phyloP scores from a whole-genome alignment of 2,797 vertebrate species.

The Pteropus rufus region DNA sequence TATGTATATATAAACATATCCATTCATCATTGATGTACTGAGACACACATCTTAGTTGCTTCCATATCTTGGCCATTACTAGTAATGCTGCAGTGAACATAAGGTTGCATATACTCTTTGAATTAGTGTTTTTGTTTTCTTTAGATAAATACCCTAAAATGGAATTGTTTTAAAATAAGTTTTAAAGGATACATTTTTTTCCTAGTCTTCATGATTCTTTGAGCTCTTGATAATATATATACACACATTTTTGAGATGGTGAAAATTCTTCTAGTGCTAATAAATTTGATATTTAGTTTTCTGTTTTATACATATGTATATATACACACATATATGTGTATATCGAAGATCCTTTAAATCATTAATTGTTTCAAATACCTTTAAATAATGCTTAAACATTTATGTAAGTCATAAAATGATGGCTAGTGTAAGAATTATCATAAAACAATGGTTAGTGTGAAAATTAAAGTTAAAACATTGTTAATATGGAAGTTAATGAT shows the following conservation, averaged over 20 bases:
- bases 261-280: not conserved
- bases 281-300: not conserved
- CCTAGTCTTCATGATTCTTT: not conserved
- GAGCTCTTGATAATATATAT: not conserved
- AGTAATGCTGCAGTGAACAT: not conserved
- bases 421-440: not conserved
- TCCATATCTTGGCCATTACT: not conserved
- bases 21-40: not conserved
- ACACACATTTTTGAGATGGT: not conserved
- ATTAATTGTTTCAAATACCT: not conserved
- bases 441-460: not conserved
- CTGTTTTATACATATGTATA: not conserved
- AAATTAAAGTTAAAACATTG: not conserved
- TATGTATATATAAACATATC: not conserved
- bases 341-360: not conserved
- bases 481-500: not conserved
- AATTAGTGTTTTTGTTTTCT: not conserved
- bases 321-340: not conserved
- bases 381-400: not conserved
- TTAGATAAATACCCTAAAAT: not conserved
- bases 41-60: not conserved
- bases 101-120: not conserved
- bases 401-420: slow-evolving; percentile 25
- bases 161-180: not conserved
- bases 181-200: not conserved